phyloP scores from a whole-genome alignment of 1,140 invertebrate genomes.

The Dendroctonus valens region DNA sequence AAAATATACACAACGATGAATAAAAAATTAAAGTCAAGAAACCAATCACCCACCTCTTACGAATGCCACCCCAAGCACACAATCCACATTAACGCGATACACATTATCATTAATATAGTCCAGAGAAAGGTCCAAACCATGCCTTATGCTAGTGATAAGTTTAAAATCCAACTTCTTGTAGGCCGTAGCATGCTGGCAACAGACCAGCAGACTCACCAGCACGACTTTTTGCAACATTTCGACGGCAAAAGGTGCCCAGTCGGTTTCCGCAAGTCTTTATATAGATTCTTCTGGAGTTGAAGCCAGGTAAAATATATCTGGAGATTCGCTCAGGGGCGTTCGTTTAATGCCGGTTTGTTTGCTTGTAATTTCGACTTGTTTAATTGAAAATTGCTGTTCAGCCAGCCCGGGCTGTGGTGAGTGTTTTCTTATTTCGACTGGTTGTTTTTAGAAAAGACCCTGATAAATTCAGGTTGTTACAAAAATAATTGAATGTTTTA shows the following conservation, averaged over 20 bases:
- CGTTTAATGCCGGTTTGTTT: neutral
- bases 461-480: no score
- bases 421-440: no score
- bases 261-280: slow-evolving; percentile 12
- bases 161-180: slow-evolving; percentile 20
- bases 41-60: slow-evolving; percentile 26
- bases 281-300: slow-evolving; percentile 10
- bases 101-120: slow-evolving; percentile 34
- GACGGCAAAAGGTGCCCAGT: slow-evolving; percentile 7
- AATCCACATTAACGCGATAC: slow-evolving; percentile 35
- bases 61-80: slow-evolving; percentile 37
- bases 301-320: neutral
- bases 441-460: no score
- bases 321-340: slow-evolving; percentile 5
- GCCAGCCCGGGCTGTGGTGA: no score
- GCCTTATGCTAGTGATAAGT: slow-evolving; percentile 19
- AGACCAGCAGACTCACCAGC: neutral
- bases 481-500: no score
- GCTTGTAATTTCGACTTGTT: slow-evolving; percentile 1
- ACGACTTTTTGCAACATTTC: slow-evolving; percentile 15
- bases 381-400: no score
- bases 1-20: no score
- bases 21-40: neutral
- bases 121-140: slow-evolving; percentile 33
- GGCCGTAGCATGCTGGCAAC: no score